Percentiles rank a stretch among this genome's conserved stretches.
Conservation (phyloP, 2,888 invertebrate species). For the Troilus luridus region DNA sequence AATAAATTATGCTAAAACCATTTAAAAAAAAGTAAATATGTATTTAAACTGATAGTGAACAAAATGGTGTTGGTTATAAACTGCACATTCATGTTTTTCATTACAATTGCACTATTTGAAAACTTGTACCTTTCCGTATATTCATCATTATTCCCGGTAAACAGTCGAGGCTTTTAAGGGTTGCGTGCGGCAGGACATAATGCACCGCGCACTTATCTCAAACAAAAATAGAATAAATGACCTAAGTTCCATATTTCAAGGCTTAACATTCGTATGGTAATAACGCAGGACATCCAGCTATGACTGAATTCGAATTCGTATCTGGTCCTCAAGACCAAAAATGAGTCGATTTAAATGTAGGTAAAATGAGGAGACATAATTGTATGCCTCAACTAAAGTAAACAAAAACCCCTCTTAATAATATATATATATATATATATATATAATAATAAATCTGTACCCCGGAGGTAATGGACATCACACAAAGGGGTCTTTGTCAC, state of each 20-base stretch:
- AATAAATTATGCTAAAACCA: too few species aligned
- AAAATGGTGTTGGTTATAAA: neutral
- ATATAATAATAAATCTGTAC: too few species aligned
- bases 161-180: neutral
- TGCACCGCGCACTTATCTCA: neutral
- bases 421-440: too few species aligned
- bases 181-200: constrained; percentile 22
- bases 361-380: too few species aligned
- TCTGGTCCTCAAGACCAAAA: neutral
- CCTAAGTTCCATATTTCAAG: constrained; percentile 10
- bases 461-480: too few species aligned
- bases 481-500: too few species aligned
- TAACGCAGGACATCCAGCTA: neutral
- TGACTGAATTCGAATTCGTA: neutral
- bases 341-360: neutral
- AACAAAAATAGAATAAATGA: constrained; percentile 16
- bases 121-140: neutral
- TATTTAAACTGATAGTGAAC: too few species aligned
- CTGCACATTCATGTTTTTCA: neutral
- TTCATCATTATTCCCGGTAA: neutral
- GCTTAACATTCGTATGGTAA: neutral
- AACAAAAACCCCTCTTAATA: too few species aligned
- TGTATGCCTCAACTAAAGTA: too few species aligned
- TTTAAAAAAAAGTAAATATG: too few species aligned
- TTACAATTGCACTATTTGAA: neutral